A percentile compares a stretch with the other conserved stretches of the same genome.
Conservation (phyloP, 2,113 vertebrate genomes). For the Malurus melanocephalus region DNA sequence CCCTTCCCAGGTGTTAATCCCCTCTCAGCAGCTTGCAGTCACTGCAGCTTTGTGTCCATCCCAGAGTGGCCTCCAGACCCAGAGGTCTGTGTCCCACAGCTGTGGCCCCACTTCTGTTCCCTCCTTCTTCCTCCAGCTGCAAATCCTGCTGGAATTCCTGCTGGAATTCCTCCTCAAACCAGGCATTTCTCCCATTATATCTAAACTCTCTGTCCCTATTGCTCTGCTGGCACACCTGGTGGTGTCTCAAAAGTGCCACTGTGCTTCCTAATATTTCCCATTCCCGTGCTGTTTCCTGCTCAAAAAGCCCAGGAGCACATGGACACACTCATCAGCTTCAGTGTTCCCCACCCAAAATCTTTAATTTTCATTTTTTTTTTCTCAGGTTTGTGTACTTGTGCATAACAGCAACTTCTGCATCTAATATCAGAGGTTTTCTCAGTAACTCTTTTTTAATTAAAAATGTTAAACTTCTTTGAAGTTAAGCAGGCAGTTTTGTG, state of each 20-base stretch:
- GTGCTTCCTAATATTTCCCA: background rate
- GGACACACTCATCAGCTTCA: background rate
- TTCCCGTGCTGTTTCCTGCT: background rate
- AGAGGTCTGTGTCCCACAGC: background rate
- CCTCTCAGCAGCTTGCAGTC: background rate
- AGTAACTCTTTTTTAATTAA: background rate
- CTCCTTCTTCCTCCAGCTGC: background rate
- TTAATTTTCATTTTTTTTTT: background rate
- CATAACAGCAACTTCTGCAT: background rate
- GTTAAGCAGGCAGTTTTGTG: background rate
- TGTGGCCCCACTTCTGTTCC: background rate
- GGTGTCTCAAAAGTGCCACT: background rate
- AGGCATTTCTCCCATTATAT: fast-evolving
- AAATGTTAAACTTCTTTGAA: no score
- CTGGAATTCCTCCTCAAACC: background rate
- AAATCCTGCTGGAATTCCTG: background rate
- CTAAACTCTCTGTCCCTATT: background rate
- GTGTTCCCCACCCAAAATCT: background rate
- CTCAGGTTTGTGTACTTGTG: background rate
- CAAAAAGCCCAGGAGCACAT: background rate
- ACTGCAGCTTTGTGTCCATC: background rate
- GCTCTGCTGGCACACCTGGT: background rate
- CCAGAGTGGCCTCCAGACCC: fast-evolving
- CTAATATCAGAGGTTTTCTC: background rate
- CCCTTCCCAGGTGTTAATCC: background rate